Conservation (phyloP, 2,888 invertebrate species). For the Trichacis sp. region DNA sequence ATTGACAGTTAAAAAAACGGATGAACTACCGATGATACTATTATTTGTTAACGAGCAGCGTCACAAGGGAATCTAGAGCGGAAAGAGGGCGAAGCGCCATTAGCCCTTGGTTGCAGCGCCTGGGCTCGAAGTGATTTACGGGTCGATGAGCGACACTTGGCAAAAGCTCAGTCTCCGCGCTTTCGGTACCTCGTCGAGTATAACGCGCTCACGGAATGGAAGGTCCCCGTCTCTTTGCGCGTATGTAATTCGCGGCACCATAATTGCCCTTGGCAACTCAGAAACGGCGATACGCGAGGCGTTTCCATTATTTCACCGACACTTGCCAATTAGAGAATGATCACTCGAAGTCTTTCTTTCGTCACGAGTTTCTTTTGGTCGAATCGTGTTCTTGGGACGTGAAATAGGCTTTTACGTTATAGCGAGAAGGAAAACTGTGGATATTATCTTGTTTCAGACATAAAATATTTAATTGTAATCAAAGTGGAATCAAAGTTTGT, state of each 20-base stretch:
- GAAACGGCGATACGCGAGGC: conserved; percentile 7
- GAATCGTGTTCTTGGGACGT: too few relatives aligned
- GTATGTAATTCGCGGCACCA: conserved; percentile 20
- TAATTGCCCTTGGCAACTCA: conserved; percentile 33
- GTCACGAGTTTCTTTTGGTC: background rate
- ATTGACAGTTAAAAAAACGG: too few relatives aligned
- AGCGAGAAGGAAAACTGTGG: too few relatives aligned
- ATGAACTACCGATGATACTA: background rate
- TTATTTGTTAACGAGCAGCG: conserved; percentile 36
- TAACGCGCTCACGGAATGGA: conserved; percentile 28
- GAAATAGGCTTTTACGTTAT: background rate
- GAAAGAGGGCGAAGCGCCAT: conserved; percentile 32
- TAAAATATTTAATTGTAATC: too few relatives aligned
- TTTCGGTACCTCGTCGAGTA: conserved; percentile 26
- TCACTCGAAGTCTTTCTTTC: background rate
- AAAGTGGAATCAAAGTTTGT: too few relatives aligned
- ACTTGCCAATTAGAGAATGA: conserved; percentile 1
- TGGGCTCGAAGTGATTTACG: conserved; percentile 35
- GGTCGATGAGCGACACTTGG: conserved; percentile 36
- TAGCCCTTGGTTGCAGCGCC: conserved; percentile 34
- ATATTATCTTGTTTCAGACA: too few relatives aligned
- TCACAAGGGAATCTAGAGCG: conserved; percentile 23
- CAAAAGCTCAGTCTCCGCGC: conserved; percentile 38
- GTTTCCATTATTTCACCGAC: conserved; percentile 3
- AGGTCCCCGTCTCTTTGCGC: conserved; percentile 15